Base-by-base conservation (phyloP, 2,888 invertebrate genomes). In the Caenorhabditis panamensis region DNA sequence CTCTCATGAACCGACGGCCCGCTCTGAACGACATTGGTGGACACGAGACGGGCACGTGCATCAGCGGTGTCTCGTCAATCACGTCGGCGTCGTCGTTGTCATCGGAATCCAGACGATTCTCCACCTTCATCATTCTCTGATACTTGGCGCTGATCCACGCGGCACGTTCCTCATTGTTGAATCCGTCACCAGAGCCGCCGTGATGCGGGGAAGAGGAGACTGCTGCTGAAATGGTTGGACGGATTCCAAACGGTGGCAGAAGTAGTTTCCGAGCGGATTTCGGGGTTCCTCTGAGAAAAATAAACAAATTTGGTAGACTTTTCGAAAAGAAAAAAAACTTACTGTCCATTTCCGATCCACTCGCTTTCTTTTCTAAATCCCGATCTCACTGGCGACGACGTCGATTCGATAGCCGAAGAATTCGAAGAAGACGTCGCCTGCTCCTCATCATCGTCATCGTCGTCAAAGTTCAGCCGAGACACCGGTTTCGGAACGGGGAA, bases 341-440 rank as follows among this genome's bases (percentile, higher is more conserved):
- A 68, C 67, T 47, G 31, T 58, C 58, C 58, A 3, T 18, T 18
- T 4, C 8, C 9, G 20, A 51, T 31, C 28, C 31, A 28, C 11
- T n/a, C n/a, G 11, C 16, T 1, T n/a, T 4, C 20, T n/a, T 49
- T 8, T 20, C 56, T 8, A 47, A 26, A 31, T 13, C 6, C 13
- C 18, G 13, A 47, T 22, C 47, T 44, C 16, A 44, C 24, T n/a
- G 72, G 54, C 20, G 61, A 54, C 1, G 58, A 31, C 2, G 28
- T 54, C 5, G 64, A 20, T 3, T 81, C 81, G 36, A 72, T 67
- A n/a, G 72, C 63, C 22, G 76, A 71, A 3, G 76, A 81, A 26
- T 67, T 68, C 1, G 69, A 69, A 1, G 76, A 81, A 2, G 76
- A 77, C n/a, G 81, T 68, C 47, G 81, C 59, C 54, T 49, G 53